Evolutionary conservation across 2,797 vertebrate species (phyloP), one percentile per base, ranked within the genome.

Genomic region (Lutjanus argentimaculatus): DNA sequence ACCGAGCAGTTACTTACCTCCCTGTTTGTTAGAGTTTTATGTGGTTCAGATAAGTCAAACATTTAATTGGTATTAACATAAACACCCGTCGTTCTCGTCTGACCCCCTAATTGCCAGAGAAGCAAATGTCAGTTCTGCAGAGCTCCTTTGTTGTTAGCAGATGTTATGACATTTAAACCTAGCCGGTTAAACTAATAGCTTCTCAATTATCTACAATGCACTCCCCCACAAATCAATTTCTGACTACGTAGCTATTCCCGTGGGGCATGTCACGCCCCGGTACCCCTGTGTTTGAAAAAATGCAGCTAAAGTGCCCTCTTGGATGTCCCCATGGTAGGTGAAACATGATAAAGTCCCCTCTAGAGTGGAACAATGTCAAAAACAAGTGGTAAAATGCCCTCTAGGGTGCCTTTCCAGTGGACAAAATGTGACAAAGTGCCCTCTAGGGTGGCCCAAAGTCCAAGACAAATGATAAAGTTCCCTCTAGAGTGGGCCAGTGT

Each of bases 161-260:
- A 84, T 85, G 83, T 84, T 88, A 82, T 91, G 91, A 91, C 92
- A 93, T 94, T 93, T 91, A 87, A 68, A 86, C 85, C 63, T 78
- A 68, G 45, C 30, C 43, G 1, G 62, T 84, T 90, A 86, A 83
- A 72, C 74, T 63, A 75, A 91, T 77, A 45, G 72, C 67, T 67
- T 16, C 62, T 84, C 65, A 88, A 71, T 88, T 83, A 88, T 80
- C 48, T 63, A 25, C 75, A 77, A 30, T 53, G 7, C 48, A 62
- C 63, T 70, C 42, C 14, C 30, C 64, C 36, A 30, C 58, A 64
- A 66, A 85, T 79, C 80, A 57, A 75, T 85, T 72, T 66, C 52
- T 40, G 56, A 75, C 56, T 43, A 45, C n/a, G 19, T 30, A 78
- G 52, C 72, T 76, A 8, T 65, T 57, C 16, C 30, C 0, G 30